Evolutionary conservation across 2,797 vertebrate species (phyloP).

Genomic region (Oreochromis grahami): DNA sequence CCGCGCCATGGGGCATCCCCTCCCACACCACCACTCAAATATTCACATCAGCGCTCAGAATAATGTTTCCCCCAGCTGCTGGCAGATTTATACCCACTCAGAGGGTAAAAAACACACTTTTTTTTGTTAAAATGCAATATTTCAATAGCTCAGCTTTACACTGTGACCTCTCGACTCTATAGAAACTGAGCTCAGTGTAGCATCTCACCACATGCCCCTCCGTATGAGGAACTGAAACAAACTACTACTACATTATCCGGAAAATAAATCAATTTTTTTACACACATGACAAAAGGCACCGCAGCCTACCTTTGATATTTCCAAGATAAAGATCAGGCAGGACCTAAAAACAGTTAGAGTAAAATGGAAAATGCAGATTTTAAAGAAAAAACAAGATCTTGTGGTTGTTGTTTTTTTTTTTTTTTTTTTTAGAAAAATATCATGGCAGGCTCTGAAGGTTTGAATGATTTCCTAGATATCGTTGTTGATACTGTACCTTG

Average conservation of each 20-base stretch:
- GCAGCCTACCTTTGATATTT: slow-evolving; percentile 86
- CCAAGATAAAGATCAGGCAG: slow-evolving; percentile 88
- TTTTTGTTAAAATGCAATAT: background rate
- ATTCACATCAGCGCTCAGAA: background rate
- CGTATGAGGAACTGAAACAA: slow-evolving; percentile 74
- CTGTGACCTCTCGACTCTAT: slow-evolving; percentile 51
- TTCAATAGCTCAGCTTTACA: background rate
- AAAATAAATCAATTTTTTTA: slow-evolving; percentile 40
- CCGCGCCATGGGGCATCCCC: slow-evolving; percentile 59
- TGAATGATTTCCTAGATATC: background rate
- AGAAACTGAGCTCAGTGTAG: slow-evolving; percentile 70
- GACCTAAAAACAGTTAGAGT: slow-evolving; percentile 65
- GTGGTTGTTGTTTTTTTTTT: background rate
- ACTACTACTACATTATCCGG: slow-evolving; percentile 23
- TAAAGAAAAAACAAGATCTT: background rate
- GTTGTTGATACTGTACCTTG: slow-evolving; percentile 54
- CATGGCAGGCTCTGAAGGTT: background rate
- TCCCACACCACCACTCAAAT: slow-evolving; percentile 11
- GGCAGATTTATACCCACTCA: background rate
- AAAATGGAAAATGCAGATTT: background rate
- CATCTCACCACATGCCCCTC: slow-evolving; percentile 62
- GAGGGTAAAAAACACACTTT: background rate
- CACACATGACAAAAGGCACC: background rate
- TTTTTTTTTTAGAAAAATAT: background rate
- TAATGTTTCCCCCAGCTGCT: slow-evolving; percentile 42